Conservation (phyloP, 2,113 vertebrate species). For the Cygnus atratus region DNA sequence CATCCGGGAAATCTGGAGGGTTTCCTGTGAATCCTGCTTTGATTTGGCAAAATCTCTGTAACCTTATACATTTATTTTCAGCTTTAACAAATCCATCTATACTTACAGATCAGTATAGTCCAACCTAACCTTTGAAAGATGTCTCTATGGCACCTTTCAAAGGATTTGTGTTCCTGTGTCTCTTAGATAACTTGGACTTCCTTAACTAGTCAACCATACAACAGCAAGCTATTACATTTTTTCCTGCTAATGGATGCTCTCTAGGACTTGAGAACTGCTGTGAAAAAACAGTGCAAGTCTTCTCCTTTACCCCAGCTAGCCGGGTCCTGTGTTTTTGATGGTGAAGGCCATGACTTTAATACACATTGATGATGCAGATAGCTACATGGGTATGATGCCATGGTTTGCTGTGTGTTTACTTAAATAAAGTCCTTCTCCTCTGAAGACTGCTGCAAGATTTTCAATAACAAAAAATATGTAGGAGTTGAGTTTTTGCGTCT, state of each 20-base stretch:
- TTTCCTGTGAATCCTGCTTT: background rate
- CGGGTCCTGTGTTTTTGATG: background rate
- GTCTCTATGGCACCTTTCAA: background rate
- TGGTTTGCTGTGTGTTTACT: background rate
- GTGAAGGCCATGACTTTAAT: background rate
- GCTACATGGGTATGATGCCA: background rate
- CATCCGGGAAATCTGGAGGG: background rate
- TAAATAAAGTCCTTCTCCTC: background rate
- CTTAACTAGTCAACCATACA: background rate
- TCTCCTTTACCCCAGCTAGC: background rate
- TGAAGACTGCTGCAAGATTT: background rate
- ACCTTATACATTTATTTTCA: background rate
- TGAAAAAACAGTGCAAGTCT: background rate
- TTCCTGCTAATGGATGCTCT: background rate
- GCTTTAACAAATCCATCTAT: background rate
- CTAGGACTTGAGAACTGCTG: background rate
- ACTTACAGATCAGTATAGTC: background rate
- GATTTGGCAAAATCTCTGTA: background rate
- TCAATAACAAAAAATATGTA: background rate
- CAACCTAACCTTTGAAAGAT: background rate
- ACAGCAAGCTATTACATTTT: background rate
- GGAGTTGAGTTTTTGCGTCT: background rate
- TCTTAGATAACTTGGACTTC: background rate
- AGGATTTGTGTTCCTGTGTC: background rate
- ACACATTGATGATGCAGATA: background rate